Evolutionary conservation across 1,140 invertebrate species (phyloP).

Genomic region (Drosophila miranda): DNA sequence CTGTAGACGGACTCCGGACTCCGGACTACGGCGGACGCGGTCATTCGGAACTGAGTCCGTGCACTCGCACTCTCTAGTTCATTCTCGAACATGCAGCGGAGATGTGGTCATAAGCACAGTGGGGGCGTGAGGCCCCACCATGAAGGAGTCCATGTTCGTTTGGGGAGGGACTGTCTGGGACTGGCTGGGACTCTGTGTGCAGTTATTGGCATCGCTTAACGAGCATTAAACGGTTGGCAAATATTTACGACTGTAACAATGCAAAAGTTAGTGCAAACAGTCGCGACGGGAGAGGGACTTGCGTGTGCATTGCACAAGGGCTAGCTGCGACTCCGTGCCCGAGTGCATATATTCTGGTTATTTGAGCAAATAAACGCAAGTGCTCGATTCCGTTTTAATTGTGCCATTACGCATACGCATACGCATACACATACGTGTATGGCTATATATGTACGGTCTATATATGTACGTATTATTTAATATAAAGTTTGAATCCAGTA

Average conservation of each 20-base stretch:
- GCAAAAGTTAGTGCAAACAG: constrained; percentile 41
- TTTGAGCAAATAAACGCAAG: constrained; percentile 48
- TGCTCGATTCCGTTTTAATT: constrained; percentile 44
- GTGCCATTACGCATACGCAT: constrained; percentile 9
- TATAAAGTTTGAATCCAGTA: constrained; percentile 32
- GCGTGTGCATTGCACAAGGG: neutral
- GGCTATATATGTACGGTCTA: neutral
- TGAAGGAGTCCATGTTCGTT: constrained; percentile 4
- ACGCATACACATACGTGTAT: neutral
- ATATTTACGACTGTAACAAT: constrained; percentile 62
- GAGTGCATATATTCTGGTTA: constrained; percentile 55
- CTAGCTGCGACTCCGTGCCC: constrained; percentile 25
- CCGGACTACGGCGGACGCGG: no score
- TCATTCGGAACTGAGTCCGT: no score
- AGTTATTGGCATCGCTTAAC: constrained; percentile 61
- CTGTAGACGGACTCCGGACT: no score
- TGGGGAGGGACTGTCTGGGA: constrained; percentile 9
- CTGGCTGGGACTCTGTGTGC: constrained; percentile 24
- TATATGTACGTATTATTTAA: constrained; percentile 17
- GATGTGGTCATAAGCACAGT: neutral
- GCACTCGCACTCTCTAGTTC: no score
- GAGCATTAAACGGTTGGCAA: constrained; percentile 61
- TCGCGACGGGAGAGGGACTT: neutral
- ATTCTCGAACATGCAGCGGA: no score
- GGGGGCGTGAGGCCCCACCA: constrained; percentile 4